Evolutionary conservation across 2,888 invertebrate species (phyloP), one percentile per base, ranked within the genome.

Genomic region (Drosophila meridiana): DNA sequence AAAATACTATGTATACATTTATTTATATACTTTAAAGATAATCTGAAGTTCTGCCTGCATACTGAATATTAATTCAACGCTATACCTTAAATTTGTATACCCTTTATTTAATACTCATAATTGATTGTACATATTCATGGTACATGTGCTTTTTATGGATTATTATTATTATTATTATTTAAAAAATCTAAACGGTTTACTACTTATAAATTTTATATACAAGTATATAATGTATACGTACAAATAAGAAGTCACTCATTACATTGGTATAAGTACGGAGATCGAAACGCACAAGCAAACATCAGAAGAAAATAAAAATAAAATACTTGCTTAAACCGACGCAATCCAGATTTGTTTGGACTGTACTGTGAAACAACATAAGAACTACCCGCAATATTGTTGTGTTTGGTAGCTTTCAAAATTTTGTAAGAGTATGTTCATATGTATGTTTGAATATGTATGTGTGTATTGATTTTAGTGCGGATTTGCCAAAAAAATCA

Each of bases 331-430:
- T 72, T 36, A 36, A 69, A 73, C 83, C 64, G 71, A 64, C 76
- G 52, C 63, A 80, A 78, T 83, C 83, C 76, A 80, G 81, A 78
- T 82, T 76, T 67, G 43, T 72, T 76, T 72, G 80, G 82, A 78
- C 83, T 58, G 30, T 36, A 48, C 47, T 43, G 45, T 61, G 38
- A 61, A 70, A 58, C 58, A 48, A 78, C 71, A 70, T 61, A 64
- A 74, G 78, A 78, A 66, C 66, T 32, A 50, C 61, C 48, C 67
- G 48, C 32, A 20, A 30, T 64, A 61, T 70, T 59, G 36, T 55
- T 69, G 48, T 58, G 71, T 62, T 71, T 74, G 75, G 43, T 63
- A 47, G 53, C 64, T 61, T 78, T 77, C 53, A 75, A 77, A 74
- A 74, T 72, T 52, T 45, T 63, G 42, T 68, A 66, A 70, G 61